Evolutionary conservation across 2,797 vertebrate species (phyloP).

Genomic region (Delichon dasypus): DNA sequence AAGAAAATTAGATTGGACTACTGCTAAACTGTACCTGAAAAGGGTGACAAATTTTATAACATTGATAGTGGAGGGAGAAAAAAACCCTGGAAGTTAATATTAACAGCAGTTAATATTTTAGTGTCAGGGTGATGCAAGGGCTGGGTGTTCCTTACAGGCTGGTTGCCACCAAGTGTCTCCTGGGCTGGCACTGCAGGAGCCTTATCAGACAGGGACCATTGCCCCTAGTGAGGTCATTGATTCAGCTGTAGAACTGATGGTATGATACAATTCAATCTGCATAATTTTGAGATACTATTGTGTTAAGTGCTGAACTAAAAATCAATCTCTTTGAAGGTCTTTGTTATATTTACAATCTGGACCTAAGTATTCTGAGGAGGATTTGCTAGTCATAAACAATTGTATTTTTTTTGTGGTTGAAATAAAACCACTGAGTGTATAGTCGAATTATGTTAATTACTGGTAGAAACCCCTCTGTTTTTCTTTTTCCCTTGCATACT

Average conservation of each 20-base stretch:
- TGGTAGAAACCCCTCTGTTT: fast-evolving
- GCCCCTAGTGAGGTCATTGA: neutral
- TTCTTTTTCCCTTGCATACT: neutral
- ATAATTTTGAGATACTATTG: neutral
- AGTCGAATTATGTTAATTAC: neutral
- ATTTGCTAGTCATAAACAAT: neutral
- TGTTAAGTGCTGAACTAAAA: neutral
- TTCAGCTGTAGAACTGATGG: neutral
- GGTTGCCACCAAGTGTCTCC: neutral
- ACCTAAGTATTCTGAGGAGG: neutral
- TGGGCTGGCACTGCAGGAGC: neutral
- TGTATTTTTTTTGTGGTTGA: neutral
- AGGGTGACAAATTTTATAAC: neutral
- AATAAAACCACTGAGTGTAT: neutral
- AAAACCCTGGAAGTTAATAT: neutral
- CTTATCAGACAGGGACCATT: neutral
- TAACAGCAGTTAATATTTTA: neutral
- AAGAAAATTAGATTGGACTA: neutral
- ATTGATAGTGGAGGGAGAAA: neutral
- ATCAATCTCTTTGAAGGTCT: neutral
- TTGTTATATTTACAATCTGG: neutral
- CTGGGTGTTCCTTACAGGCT: neutral
- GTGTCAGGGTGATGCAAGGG: neutral
- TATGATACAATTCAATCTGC: neutral
- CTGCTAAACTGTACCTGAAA: neutral